Base-by-base conservation (phyloP, 2,797 vertebrate genomes). In the Sciaenops ocellatus region DNA sequence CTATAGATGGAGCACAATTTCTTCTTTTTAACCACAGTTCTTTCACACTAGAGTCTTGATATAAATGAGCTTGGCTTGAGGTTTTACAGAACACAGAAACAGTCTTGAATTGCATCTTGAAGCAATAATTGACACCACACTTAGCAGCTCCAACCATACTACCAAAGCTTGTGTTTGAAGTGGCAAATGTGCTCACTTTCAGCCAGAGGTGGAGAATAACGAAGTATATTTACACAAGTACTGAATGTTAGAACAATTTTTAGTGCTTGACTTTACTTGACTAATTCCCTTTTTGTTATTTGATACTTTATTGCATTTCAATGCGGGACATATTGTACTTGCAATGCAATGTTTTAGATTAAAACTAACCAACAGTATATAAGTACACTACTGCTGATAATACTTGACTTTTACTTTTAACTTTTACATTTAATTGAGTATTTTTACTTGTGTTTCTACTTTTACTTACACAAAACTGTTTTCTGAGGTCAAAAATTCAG, bases 101-200 rank as follows among this genome's bases (percentile, higher is more conserved):
- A 69, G 55, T 28, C 61, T 72, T 47, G 69, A 65, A 26, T 63
- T 62, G 78, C 83, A 85, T 88, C 86, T 91, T 88, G 82, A 90
- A 87, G 81, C 87, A 90, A 88, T 89, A 87, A 88, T 67, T 88
- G 78, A 88, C 64, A 82, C 81, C 75, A 82, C 69, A 81, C 82
- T 83, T 57, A 11, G 42, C 59, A 88, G 81, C 76, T 76, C 64
- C 63, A 82, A 69, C 44, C 59, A 48, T 8, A 17, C 75, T 75
- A 57, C 48, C 61, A 52, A 73, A 85, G 79, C 72, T 69, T 67
- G 72, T 55, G 75, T 85, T 79, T 79, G 74, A 87, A 87, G 74
- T 68, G 50, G 59, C 54, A 57, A 87, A 86, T 62, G 57, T 73
- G 67, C 50, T 68, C 3, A 30, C 71, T 67, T 67, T 74, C 26